Evolutionary conservation across 2,888 invertebrate species (phyloP).

Genomic region (Thereva nobilitata): DNA sequence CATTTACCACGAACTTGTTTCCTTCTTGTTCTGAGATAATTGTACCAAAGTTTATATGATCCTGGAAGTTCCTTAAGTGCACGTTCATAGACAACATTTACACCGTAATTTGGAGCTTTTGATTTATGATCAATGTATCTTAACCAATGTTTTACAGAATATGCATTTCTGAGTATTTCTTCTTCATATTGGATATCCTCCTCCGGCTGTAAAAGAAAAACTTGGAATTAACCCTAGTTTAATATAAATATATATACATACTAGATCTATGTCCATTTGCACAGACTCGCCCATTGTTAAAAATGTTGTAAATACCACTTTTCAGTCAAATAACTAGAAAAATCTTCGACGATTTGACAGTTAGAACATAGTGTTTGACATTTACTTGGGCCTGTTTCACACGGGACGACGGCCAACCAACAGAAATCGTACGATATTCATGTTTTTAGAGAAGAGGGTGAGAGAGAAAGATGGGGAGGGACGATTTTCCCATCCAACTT

Average conservation of each 20-base stretch:
- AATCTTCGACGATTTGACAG: too few relatives aligned
- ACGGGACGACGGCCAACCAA: too few relatives aligned
- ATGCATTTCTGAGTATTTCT: slow-evolving; percentile 96
- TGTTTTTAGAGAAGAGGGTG: too few relatives aligned
- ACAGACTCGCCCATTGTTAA: slow-evolving; percentile 1
- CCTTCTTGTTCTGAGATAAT: slow-evolving; percentile 85
- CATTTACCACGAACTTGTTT: slow-evolving; percentile 81
- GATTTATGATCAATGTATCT: slow-evolving; percentile 97
- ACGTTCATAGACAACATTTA: slow-evolving; percentile 93
- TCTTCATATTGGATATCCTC: slow-evolving; percentile 98
- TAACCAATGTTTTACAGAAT: slow-evolving; percentile 97
- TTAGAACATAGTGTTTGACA: too few relatives aligned
- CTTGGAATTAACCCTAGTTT: neutral
- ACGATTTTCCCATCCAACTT: too few relatives aligned
- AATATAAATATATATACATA: slow-evolving; percentile 31
- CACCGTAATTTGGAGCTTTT: slow-evolving; percentile 75
- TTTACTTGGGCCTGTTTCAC: too few relatives aligned
- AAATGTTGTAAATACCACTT: neutral
- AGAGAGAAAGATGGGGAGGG: too few relatives aligned
- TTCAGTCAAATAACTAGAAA: too few relatives aligned
- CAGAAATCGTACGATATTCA: too few relatives aligned
- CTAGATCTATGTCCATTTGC: slow-evolving; percentile 41
- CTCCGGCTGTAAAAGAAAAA: slow-evolving; percentile 70
- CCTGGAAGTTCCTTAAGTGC: slow-evolving; percentile 96
- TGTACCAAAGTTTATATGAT: slow-evolving; percentile 97